These are phyloP conservation scores for Watsonalla binaria DNA, from an alignment of 2,888 invertebrate genomes.

Conservation along the genomic window DNA sequence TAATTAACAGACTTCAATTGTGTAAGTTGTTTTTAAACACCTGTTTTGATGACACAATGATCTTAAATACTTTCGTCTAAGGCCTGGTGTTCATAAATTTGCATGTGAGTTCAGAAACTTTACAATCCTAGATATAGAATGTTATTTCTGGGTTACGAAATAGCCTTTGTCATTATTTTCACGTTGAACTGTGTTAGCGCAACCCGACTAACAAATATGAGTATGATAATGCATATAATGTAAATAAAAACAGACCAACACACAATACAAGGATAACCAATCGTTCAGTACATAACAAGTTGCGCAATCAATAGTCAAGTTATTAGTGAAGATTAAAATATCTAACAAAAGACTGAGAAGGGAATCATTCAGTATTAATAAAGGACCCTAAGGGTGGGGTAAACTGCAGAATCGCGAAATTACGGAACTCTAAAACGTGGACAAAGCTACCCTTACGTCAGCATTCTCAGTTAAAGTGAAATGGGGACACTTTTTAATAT, in stretches of 20 bases:
- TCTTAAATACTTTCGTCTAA: no score
- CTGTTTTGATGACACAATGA: no score
- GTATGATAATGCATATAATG: no score
- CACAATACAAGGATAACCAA: background rate
- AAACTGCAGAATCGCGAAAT: constrained; percentile 72
- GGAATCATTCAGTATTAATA: constrained; percentile 64
- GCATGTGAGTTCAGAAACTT: no score
- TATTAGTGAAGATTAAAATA: constrained; percentile 62
- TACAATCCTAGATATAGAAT: no score
- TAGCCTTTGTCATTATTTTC: no score
- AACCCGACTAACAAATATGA: no score
- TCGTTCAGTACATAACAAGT: constrained; percentile 1
- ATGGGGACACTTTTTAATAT: constrained; percentile 74
- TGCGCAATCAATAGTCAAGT: constrained; percentile 30
- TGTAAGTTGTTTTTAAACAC: no score
- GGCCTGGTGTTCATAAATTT: no score
- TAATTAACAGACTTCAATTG: background rate
- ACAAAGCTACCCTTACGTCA: constrained; percentile 54
- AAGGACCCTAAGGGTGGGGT: constrained; percentile 45
- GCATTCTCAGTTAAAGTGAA: constrained; percentile 44
- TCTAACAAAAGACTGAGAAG: constrained; percentile 53
- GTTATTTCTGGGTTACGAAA: no score
- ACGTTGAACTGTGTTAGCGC: no score
- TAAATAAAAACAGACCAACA: background rate
- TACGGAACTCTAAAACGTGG: constrained; percentile 65